Evolutionary conservation across 53 echinoderm and acorn worm genomes (phyloP).

Genomic region (Patiria pectinifera): DNA sequence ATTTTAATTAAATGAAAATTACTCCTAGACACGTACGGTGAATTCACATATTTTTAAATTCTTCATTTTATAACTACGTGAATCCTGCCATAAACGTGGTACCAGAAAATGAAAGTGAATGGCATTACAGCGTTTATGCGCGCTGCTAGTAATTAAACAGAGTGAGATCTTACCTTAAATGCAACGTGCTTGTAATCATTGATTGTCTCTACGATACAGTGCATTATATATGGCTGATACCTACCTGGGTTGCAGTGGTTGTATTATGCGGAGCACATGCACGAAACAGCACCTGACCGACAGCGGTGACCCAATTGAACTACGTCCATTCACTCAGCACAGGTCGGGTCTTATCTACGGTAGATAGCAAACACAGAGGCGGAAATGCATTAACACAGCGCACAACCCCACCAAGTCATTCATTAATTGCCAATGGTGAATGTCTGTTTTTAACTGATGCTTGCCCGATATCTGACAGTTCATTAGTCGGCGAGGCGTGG

Average conservation of each 20-base stretch:
- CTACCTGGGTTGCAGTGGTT: not conserved
- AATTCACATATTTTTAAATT: too few species aligned
- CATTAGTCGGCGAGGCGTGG: not conserved
- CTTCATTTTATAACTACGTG: too few species aligned
- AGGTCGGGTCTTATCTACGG: not conserved
- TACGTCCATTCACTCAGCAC: not conserved
- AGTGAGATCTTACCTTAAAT: not conserved
- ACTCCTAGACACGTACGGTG: too few species aligned
- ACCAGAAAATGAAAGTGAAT: not conserved
- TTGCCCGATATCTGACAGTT: not conserved
- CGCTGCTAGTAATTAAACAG: not conserved
- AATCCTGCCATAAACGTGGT: too few species aligned
- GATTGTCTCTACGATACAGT: not conserved
- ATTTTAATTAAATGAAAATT: too few species aligned
- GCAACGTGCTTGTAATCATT: not conserved
- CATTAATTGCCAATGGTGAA: not conserved
- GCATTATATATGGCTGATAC: not conserved
- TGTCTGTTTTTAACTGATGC: not conserved
- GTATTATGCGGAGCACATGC: not conserved
- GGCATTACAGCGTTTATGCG: not conserved
- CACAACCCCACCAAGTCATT: not conserved
- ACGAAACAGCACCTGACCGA: not conserved
- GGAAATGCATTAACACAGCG: not conserved
- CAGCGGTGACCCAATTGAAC: not conserved
- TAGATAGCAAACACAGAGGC: not conserved